Evolutionary conservation across 92 coral and sea anemone species (phyloP).

Genomic region (Siderastrea radians): DNA sequence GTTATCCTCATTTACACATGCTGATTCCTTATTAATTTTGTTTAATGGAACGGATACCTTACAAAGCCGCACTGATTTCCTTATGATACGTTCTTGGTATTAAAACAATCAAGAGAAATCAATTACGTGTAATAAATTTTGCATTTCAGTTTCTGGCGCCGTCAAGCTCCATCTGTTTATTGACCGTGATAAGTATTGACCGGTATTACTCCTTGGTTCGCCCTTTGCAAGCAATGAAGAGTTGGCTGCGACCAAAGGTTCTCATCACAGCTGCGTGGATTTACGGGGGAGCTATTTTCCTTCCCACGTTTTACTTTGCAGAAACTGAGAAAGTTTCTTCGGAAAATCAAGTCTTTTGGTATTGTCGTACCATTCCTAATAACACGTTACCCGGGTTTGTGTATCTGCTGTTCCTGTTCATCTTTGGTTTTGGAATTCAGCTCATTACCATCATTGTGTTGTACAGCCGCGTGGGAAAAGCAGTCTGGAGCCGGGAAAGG

Average conservation of each 20-base stretch:
- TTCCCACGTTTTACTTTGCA: slow-evolving; percentile 86
- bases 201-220: slow-evolving; percentile 89
- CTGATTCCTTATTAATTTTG: no score
- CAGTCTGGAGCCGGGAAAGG: slow-evolving; percentile 87
- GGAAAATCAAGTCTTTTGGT: slow-evolving; percentile 57
- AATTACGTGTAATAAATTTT: neutral
- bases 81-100: no score
- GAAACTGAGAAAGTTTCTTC: slow-evolving; percentile 60
- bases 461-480: slow-evolving; percentile 80
- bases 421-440: slow-evolving; percentile 79
- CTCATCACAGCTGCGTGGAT: slow-evolving; percentile 75
- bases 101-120: neutral
- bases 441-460: slow-evolving; percentile 74
- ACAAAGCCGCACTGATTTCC: no score
- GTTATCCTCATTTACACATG: no score
- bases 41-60: no score
- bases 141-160: slow-evolving; percentile 85
- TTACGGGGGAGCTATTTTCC: slow-evolving; percentile 69
- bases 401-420: slow-evolving; percentile 75
- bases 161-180: slow-evolving; percentile 86
- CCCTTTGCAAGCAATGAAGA: slow-evolving; percentile 73
- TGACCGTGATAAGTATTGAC: slow-evolving; percentile 86
- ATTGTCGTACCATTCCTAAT: slow-evolving; percentile 83
- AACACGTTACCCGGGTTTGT: slow-evolving; percentile 69
- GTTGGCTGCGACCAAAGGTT: slow-evolving; percentile 60